A percentile compares a stretch with the other conserved stretches of the same genome.
phyloP scores from a whole-genome alignment of 2,797 vertebrate species.

The Selene dorsalis region DNA sequence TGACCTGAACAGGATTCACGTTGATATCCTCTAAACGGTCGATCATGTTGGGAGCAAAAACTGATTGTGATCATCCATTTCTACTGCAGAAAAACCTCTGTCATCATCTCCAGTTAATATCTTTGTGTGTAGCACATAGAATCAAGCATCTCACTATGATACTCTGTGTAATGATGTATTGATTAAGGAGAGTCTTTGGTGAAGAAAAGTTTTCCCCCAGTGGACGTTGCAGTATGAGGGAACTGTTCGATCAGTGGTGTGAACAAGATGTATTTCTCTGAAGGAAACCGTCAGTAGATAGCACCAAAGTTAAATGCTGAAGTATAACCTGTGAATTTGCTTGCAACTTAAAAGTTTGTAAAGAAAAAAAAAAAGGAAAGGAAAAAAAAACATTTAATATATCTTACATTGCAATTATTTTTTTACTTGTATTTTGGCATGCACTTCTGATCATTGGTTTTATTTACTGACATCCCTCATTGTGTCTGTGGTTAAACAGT shows the following conservation, averaged over 20 bases:
- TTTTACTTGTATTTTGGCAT: constrained; percentile 90
- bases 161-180: constrained; percentile 59
- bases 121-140: constrained; percentile 67
- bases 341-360: constrained; percentile 86
- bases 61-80: constrained; percentile 55
- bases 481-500: constrained; percentile 85
- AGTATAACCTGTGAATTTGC: constrained; percentile 78
- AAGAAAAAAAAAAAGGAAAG: background rate
- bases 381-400: constrained; percentile 82
- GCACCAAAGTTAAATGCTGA: constrained; percentile 77
- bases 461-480: constrained; percentile 75
- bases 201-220: constrained; percentile 49
- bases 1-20: constrained; percentile 23
- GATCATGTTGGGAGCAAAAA: constrained; percentile 44
- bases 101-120: constrained; percentile 55
- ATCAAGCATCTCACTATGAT: constrained; percentile 53
- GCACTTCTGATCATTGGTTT: constrained; percentile 87
- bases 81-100: constrained; percentile 55
- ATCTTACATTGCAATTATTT: constrained; percentile 89
- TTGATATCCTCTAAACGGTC: constrained; percentile 23
- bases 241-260: constrained; percentile 25
- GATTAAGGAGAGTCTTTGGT: constrained; percentile 47
- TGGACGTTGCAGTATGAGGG: constrained; percentile 46
- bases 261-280: constrained; percentile 52
- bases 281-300: constrained; percentile 46